phyloP scores from a whole-genome alignment of 2,888 invertebrate species.

The Morpho helenor region DNA sequence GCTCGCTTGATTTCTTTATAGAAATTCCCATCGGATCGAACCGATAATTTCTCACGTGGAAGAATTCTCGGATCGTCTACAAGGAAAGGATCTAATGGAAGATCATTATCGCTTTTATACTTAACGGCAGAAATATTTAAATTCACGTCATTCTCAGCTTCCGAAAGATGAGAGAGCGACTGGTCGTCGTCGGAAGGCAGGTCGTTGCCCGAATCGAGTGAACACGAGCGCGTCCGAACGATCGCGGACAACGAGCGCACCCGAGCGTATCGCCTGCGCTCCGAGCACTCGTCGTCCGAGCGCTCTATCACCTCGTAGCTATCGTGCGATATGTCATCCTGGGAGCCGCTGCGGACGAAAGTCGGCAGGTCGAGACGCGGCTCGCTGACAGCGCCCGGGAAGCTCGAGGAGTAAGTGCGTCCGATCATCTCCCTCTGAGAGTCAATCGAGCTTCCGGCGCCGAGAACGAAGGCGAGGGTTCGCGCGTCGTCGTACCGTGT shows the following conservation, averaged over 20 bases:
- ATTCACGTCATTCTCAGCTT: slow-evolving; percentile 75
- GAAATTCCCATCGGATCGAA: slow-evolving; percentile 86
- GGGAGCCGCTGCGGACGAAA: slow-evolving; percentile 83
- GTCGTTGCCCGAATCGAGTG: slow-evolving; percentile 88
- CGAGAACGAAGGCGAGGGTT: slow-evolving; percentile 82
- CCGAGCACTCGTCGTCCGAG: slow-evolving; percentile 81
- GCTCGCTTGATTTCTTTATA: slow-evolving; percentile 84
- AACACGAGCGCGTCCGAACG: slow-evolving; percentile 82
- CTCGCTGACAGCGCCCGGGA: slow-evolving; percentile 88
- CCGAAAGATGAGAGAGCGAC: slow-evolving; percentile 75
- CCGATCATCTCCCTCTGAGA: slow-evolving; percentile 82
- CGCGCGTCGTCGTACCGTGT: slow-evolving; percentile 83
- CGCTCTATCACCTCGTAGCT: slow-evolving; percentile 92
- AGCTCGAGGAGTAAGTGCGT: slow-evolving; percentile 91
- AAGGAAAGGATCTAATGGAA: slow-evolving; percentile 87
- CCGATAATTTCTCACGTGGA: slow-evolving; percentile 84
- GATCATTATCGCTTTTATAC: slow-evolving; percentile 83
- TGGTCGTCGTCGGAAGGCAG: slow-evolving; percentile 86
- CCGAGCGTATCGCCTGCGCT: slow-evolving; percentile 51
- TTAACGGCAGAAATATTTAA: slow-evolving; percentile 80
- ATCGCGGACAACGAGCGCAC: slow-evolving; percentile 50
- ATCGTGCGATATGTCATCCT: slow-evolving; percentile 93
- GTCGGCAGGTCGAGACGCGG: slow-evolving; percentile 82
- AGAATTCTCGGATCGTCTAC: slow-evolving; percentile 87
- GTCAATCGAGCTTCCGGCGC: slow-evolving; percentile 68